phyloP scores from a whole-genome alignment of 2,797 vertebrate genomes.

The Chelon auratus region DNA sequence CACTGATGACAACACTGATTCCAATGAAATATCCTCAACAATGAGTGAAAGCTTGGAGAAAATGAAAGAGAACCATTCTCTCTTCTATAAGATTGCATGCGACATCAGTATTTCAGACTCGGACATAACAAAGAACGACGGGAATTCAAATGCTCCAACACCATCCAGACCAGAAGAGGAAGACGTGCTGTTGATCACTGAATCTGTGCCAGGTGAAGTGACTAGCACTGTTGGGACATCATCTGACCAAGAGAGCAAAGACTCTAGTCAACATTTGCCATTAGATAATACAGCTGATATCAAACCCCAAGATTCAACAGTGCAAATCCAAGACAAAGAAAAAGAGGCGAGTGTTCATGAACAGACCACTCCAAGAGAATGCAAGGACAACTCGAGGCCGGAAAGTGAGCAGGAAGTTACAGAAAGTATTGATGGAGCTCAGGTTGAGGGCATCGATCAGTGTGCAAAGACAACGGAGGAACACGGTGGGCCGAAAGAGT shows the following conservation, averaged over 20 bases:
- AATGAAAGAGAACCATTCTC: slow-evolving; percentile 80
- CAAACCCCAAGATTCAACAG: slow-evolving; percentile 30
- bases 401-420: slow-evolving; percentile 13
- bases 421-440: slow-evolving; percentile 18
- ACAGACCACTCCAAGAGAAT: slow-evolving; percentile 45
- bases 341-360: slow-evolving; percentile 56
- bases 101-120: slow-evolving; percentile 81
- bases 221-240: not conserved
- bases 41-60: slow-evolving; percentile 76
- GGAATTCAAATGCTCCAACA: slow-evolving; percentile 37
- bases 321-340: slow-evolving; percentile 27
- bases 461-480: slow-evolving; percentile 26
- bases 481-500: slow-evolving; percentile 9
- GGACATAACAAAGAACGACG: slow-evolving; percentile 73
- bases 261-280: slow-evolving; percentile 8
- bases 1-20: slow-evolving; percentile 43
- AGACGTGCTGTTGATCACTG: slow-evolving; percentile 47
- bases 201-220: slow-evolving; percentile 24
- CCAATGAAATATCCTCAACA: slow-evolving; percentile 55
- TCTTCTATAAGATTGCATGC: slow-evolving; percentile 80
- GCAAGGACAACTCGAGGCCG: slow-evolving; percentile 19
- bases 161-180: slow-evolving; percentile 50
- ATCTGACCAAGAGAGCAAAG: slow-evolving; percentile 27
- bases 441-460: slow-evolving; percentile 12
- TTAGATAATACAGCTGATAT: slow-evolving; percentile 19